Conservation (phyloP, 2,888 invertebrate species). For the Pseudococcus jackbeardsleyi region DNA sequence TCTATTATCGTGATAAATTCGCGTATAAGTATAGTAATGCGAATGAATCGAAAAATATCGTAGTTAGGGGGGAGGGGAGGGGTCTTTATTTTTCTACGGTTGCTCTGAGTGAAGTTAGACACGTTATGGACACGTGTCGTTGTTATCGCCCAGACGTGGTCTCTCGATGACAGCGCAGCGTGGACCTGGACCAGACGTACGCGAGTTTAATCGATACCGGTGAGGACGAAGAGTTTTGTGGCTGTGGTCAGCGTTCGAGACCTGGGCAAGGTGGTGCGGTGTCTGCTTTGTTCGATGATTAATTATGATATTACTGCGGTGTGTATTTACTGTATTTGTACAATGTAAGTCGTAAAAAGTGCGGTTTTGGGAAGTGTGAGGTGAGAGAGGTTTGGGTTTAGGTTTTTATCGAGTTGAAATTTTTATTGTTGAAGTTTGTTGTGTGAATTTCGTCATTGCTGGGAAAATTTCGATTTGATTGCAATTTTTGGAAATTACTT, state of each 20-base stretch:
- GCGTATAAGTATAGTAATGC: background rate
- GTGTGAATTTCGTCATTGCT: too few species aligned
- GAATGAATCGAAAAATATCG: background rate
- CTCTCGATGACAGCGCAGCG: background rate
- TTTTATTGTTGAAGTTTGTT: too few species aligned
- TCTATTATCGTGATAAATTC: background rate
- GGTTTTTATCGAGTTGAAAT: too few species aligned
- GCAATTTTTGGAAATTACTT: too few species aligned
- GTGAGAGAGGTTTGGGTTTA: too few species aligned
- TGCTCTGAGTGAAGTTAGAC: background rate
- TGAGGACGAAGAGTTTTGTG: background rate
- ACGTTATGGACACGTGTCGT: conserved; percentile 3
- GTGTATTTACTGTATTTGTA: background rate
- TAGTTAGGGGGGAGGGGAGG: too few species aligned
- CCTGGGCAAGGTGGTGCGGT: background rate
- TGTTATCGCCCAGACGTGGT: background rate
- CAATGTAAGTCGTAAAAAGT: background rate
- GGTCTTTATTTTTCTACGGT: background rate
- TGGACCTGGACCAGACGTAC: background rate
- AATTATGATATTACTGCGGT: background rate
- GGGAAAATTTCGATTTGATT: too few species aligned
- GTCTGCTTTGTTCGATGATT: background rate
- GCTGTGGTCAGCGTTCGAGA: conserved; percentile 5
- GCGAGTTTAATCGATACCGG: background rate
- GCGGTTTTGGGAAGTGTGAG: too few species aligned